Conservation (phyloP, 2,797 vertebrate species). For the Melanotaenia parkinsoni region DNA sequence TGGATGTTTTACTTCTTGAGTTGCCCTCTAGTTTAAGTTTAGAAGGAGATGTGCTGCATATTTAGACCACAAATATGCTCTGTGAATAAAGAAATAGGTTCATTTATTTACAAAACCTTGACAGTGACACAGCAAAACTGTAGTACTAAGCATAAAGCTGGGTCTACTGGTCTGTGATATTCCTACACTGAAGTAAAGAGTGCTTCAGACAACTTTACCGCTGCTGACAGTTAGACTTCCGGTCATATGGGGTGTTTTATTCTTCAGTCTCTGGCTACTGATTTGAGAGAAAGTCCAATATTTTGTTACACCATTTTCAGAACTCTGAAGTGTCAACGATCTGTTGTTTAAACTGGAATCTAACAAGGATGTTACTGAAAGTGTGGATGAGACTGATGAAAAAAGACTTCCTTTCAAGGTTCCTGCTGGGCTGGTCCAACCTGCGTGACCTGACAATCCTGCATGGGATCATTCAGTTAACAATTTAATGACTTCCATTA, state of each 20-base stretch:
- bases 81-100: no score
- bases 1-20: not conserved
- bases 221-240: slow-evolving; percentile 8
- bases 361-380: slow-evolving; percentile 30
- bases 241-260: slow-evolving; percentile 23
- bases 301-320: slow-evolving; percentile 48
- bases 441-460: slow-evolving; percentile 32
- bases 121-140: no score
- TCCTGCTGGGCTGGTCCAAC: slow-evolving; percentile 26
- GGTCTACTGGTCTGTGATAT: not conserved
- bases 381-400: slow-evolving; percentile 17
- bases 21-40: not conserved
- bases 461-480: slow-evolving; percentile 22
- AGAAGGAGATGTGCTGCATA: not conserved
- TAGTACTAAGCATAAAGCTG: not conserved
- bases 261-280: slow-evolving; percentile 27
- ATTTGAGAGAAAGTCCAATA: slow-evolving; percentile 18
- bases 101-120: no score
- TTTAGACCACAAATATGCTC: not conserved
- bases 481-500: slow-evolving; percentile 42
- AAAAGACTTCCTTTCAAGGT: slow-evolving; percentile 24
- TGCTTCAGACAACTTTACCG: not conserved
- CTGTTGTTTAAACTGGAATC: slow-evolving; percentile 27
- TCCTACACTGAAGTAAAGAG: not conserved
- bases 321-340: not conserved